Evolutionary conservation across 2,888 invertebrate genomes (phyloP), one percentile per base, ranked within the genome.

Genomic region (Drosophila paramelanica): DNA sequence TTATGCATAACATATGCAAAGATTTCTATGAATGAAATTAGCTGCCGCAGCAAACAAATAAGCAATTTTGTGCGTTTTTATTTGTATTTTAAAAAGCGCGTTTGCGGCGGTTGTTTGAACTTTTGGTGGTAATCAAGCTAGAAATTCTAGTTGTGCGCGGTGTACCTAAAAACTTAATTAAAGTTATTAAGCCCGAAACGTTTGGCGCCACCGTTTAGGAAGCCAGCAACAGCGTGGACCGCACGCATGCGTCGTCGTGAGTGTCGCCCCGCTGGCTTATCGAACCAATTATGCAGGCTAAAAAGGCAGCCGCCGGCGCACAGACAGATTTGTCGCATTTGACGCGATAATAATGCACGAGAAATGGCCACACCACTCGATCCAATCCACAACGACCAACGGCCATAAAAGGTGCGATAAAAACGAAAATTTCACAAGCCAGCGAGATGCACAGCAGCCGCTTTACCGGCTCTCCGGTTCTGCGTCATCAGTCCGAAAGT

Each of bases 351-450:
- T 74, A 80, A 71, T 79, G 89, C 72, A 80, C 70, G 49, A 69
- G 68, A 69, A 81, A 71, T 81, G 81, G 67, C 81, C 84, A 83
- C 74, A 71, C 77, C 45, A 55, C 38, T 75, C 39, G 59, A 53
- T 14, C 14, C 45, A 43, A 20, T 27, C 31, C 67, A 42, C 36
- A 45, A 62, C 53, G 67, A 65, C 72, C 60, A 69, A 38, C 68
- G 80, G 73, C 81, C 74, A 84, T 89, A 84, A 87, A 84, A 89
- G 88, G 88, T 84, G 88, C 82, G 86, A 87, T 89, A 88, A 89
- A 79, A 86, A 88, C 81, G 75, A 77, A 87, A 85, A 86, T 88
- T 80, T 85, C 88, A 88, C 88, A 86, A 82, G 75, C 73, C 62
- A 20, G 27, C 39, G 73, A 66, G 71, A 53, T 76, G 67, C 69